Base-by-base conservation (phyloP, 2,888 invertebrate species). In the Nesidiocoris tenuis region DNA sequence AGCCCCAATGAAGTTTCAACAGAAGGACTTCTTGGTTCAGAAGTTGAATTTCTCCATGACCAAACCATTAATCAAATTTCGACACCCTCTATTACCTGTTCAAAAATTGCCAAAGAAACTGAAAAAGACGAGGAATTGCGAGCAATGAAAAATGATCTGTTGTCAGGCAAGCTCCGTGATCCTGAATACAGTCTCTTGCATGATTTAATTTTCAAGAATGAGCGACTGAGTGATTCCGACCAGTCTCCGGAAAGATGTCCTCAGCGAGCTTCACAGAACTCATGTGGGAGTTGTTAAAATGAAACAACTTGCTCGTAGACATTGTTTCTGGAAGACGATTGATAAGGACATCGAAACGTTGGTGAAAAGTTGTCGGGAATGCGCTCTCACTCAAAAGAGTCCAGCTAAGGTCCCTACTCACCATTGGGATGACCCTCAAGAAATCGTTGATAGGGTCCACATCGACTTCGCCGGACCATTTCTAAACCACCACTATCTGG, bases 211-310 rank as follows among this genome's bases (percentile, higher is more conserved):
- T 68, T 79, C 61, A 39, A 61, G 24, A 68, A 66, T 3, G 59
- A 74, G 22, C 63, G 79, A 19, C 76, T 79, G 7, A n/a, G 75
- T 79, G 7, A 79, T 81, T 70, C 79, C 79, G 19, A 39, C 57
- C 9, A 78, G 79, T 1, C 80, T 81, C 1, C 76, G 78, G 56
- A 9, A 12, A 2, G 24, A 23, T 1, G 66, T 74, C 17, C 66
- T 74, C 19, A 2, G n/a, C 16, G 81, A 82, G 76, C 75, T 82
- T 7, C 81, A 82, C 70, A 61, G 77, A 21, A 80, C 80, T 0
- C 80, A 81, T 72, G 64, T 80, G 5, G 81, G 82, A 0, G 79
- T 81, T 2, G 78, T 79, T 16, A 80, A 80, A 55, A 82, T 81
- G 80, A 82, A 82, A 67, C 68, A 77, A 19, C 39, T 82, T 12